Base-by-base conservation (phyloP, 2,797 vertebrate species). In the Malacoctenus gilli region DNA sequence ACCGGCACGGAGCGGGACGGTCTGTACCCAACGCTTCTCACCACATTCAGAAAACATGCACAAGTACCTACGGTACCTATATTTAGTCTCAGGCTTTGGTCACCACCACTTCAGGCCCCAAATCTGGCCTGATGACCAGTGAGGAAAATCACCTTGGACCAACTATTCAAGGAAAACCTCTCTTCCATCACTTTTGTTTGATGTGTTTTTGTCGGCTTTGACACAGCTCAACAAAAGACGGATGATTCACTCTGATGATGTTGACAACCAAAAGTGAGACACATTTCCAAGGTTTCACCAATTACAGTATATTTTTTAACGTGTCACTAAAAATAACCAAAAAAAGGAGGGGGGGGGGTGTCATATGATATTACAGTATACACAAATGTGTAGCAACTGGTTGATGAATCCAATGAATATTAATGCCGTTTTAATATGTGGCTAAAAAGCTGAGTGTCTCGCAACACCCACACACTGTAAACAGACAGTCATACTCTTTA, bases 381-480 rank as follows among this genome's bases (percentile, higher is more conserved):
- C 19, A n/a, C 38, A 18, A 39, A n/a, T 42, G 39, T 54, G 14
- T 34, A 14, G 39, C n/a, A 42, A 25, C 10, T 21, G 14, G 43
- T 14, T 53, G 22, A 35, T 48, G 20, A 55, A 32, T 61, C 28
- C 16, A n/a, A 11, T 31, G 32, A 35, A 47, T 16, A 23, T 16
- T 7, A 48, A 56, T 43, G 18, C 30, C 38, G 22, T 38, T 56
- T 44, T 15, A 34, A 69, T 38, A 38, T 35, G 30, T 40, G 14
- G 7, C 43, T 41, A 8, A 25, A 68, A 44, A 39, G 23, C 21
- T 41, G n/a, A 48, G 55, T 16, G 13, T 59, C 36, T 35, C 0
- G n/a, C 48, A 68, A 57, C 19, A 22, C 65, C 51, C 42, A 49
- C 58, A 13, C 20, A 59, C 46, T 25, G 21, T 69, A 65, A 66